Evolutionary conservation across 2,797 vertebrate genomes (phyloP).

Genomic region (Peromyscus eremicus): DNA sequence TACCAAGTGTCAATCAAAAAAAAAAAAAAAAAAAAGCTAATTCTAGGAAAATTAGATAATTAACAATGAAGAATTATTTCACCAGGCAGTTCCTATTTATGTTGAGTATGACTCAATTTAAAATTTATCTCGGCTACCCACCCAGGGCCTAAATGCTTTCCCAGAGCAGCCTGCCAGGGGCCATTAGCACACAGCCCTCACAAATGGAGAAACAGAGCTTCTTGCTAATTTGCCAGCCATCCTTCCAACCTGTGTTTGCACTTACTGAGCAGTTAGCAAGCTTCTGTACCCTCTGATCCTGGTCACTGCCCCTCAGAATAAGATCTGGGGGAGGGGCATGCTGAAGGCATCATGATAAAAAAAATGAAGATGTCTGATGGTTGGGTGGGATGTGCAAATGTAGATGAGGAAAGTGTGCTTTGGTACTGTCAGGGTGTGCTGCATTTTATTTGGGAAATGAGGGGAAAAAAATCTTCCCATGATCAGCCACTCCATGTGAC

Average conservation of each 20-base stretch:
- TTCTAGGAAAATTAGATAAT: slow-evolving; percentile 51
- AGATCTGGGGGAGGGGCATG: background rate
- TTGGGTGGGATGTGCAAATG: slow-evolving; percentile 61
- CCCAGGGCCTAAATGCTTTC: background rate
- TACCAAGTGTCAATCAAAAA: background rate
- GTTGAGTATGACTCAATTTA: slow-evolving; percentile 26
- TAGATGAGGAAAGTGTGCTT: slow-evolving; percentile 63
- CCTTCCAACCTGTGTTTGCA: background rate
- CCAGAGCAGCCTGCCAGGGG: background rate
- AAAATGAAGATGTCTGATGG: slow-evolving; percentile 44
- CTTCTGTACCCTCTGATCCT: background rate
- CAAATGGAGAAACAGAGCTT: background rate
- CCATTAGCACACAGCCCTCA: background rate
- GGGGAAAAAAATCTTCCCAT: slow-evolving; percentile 76
- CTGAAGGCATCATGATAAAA: slow-evolving; percentile 31
- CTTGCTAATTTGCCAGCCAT: background rate
- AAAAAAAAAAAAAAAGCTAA: background rate
- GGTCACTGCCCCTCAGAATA: slow-evolving; percentile 41
- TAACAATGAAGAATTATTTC: slow-evolving; percentile 52
- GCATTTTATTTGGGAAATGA: slow-evolving; percentile 81
- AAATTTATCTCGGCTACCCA: slow-evolving; percentile 35
- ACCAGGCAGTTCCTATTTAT: slow-evolving; percentile 28
- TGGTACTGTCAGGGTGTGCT: slow-evolving; percentile 68
- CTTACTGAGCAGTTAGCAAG: background rate
- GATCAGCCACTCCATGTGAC: slow-evolving; percentile 84